Conservation (phyloP, 2,113 vertebrate genomes). For the Hystrix brachyura region DNA sequence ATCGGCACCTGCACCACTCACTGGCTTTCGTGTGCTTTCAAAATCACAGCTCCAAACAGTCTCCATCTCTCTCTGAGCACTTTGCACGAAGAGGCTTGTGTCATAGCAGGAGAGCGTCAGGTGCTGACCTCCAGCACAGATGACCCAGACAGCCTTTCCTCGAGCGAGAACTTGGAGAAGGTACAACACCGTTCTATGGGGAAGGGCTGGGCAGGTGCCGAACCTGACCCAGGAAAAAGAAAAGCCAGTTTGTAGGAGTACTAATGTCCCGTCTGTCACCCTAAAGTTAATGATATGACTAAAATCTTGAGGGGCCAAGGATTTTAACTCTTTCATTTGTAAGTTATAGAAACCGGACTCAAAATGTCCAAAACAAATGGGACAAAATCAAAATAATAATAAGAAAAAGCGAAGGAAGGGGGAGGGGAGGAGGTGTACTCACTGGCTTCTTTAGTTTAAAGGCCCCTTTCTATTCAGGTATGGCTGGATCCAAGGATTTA, state of each 20-base stretch:
- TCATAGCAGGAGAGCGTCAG: background rate
- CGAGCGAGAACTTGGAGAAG: background rate
- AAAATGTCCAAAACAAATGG: background rate
- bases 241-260: background rate
- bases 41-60: background rate
- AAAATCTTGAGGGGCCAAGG: background rate
- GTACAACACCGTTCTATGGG: background rate
- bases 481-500: background rate
- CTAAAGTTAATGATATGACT: slow-evolving; percentile 11
- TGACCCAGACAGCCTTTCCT: background rate
- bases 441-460: background rate
- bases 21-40: background rate
- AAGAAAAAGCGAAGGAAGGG: background rate
- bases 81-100: background rate
- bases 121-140: background rate
- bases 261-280: background rate
- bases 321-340: background rate
- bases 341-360: background rate
- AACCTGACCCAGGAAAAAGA: background rate
- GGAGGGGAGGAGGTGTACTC: background rate
- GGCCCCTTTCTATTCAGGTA: background rate
- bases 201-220: background rate
- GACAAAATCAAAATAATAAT: background rate
- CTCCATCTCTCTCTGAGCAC: background rate
- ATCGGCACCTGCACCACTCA: background rate